Evolutionary conservation across 2,113 vertebrate species (phyloP).

Genomic region (Lates calcarifer): DNA sequence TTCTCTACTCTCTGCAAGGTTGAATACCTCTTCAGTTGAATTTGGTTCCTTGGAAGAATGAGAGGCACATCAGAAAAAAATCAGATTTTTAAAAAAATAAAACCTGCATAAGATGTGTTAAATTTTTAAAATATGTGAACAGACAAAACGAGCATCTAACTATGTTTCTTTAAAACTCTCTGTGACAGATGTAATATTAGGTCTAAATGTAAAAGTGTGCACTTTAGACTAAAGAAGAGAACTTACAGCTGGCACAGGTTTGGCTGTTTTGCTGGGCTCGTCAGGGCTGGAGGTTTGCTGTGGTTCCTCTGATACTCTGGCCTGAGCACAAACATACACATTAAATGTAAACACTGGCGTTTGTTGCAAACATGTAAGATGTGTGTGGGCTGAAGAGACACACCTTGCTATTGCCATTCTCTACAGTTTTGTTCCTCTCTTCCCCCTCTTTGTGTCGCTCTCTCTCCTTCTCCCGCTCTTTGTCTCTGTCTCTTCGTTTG

Average conservation of each 20-base stretch:
- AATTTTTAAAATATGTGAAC: not conserved
- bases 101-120: not conserved
- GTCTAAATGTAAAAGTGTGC: not conserved
- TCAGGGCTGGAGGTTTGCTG: slow-evolving; percentile 57
- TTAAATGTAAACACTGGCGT: not conserved
- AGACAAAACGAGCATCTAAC: not conserved
- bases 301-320: slow-evolving; percentile 66
- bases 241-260: slow-evolving; percentile 71
- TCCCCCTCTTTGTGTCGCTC: slow-evolving; percentile 59
- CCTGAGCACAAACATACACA: slow-evolving; percentile 56
- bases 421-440: slow-evolving; percentile 50
- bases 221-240: not conserved
- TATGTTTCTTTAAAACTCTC: not conserved
- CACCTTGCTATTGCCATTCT: slow-evolving; percentile 71
- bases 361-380: not conserved
- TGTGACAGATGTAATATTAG: not conserved
- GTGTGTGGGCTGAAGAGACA: not conserved
- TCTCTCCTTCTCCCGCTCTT: slow-evolving; percentile 54
- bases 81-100: not conserved
- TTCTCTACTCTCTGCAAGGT: not conserved
- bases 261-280: slow-evolving; percentile 69
- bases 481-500: slow-evolving; percentile 72
- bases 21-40: slow-evolving; percentile 61
- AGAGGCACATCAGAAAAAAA: slow-evolving; percentile 14
- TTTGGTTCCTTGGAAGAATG: slow-evolving; percentile 50